Percentiles rank a stretch among this genome's conserved stretches.
Evolutionary conservation across 1,140 invertebrate genomes (phyloP).

Genomic region (Nebria ingens): DNA sequence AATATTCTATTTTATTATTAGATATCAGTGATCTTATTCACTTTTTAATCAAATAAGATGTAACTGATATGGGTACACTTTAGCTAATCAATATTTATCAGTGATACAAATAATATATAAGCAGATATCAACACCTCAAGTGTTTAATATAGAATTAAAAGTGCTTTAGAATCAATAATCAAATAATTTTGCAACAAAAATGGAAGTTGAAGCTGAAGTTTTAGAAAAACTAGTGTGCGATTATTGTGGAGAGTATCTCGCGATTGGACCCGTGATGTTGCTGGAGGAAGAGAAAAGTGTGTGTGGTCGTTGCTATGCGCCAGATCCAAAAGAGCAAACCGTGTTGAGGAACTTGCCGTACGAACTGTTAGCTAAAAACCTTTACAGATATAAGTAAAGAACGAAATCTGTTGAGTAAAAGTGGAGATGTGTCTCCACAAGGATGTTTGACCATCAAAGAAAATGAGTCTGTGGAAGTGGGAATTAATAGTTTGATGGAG

Average conservation of each 20-base stretch:
- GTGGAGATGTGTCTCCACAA: neutral
- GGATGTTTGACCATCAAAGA: neutral
- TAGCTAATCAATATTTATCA: no score
- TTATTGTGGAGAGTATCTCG: neutral
- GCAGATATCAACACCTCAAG: no score
- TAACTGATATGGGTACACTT: no score
- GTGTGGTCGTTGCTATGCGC: neutral
- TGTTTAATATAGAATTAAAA: neutral
- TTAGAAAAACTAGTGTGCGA: neutral
- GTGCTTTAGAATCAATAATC: no score
- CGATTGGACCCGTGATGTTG: neutral
- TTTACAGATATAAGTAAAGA: neutral
- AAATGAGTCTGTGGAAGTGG: constrained; percentile 21
- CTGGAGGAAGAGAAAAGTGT: neutral
- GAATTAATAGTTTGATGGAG: neutral
- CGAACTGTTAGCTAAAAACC: neutral
- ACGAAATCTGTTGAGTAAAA: neutral
- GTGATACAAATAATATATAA: no score
- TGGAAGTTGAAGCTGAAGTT: neutral
- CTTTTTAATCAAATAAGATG: no score
- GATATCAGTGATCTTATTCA: no score
- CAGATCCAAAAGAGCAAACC: neutral
- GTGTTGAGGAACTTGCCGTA: neutral
- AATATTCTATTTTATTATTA: no score
- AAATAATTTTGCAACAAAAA: neutral